Evolutionary conservation across 2,113 vertebrate species (phyloP).

Genomic region (Damaliscus lunatus): DNA sequence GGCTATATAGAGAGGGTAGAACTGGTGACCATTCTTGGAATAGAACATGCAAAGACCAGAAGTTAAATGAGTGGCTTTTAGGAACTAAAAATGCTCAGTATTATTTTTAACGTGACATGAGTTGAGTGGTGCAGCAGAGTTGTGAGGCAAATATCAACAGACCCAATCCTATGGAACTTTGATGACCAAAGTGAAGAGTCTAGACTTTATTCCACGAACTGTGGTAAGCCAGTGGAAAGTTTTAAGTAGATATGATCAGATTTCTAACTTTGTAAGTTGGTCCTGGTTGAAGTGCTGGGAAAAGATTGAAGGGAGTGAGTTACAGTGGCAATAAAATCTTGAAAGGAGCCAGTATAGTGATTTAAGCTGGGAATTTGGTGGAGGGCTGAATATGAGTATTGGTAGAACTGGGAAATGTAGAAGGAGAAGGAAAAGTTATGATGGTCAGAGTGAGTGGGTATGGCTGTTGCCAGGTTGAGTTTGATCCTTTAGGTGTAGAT

Average conservation of each 20-base stretch:
- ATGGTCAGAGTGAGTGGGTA: not conserved
- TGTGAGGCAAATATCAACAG: too few relatives aligned
- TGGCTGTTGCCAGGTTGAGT: not conserved
- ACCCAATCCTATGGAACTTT: not conserved
- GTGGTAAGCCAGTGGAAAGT: not conserved
- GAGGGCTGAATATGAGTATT: not conserved
- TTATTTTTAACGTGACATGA: not conserved
- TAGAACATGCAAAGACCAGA: not conserved
- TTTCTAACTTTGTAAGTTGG: not conserved
- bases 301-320: not conserved
- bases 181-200: not conserved
- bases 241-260: not conserved
- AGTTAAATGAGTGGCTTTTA: not conserved
- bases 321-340: not conserved
- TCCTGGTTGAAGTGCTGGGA: not conserved
- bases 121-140: not conserved
- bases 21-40: not conserved
- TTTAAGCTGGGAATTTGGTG: not conserved
- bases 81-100: not conserved
- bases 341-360: not conserved
- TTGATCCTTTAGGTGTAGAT: not conserved
- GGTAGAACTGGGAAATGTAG: not conserved
- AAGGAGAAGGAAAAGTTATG: not conserved
- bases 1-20: not conserved
- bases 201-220: not conserved